Base-by-base conservation (phyloP, 2,888 invertebrate species). In the Labia minor region DNA sequence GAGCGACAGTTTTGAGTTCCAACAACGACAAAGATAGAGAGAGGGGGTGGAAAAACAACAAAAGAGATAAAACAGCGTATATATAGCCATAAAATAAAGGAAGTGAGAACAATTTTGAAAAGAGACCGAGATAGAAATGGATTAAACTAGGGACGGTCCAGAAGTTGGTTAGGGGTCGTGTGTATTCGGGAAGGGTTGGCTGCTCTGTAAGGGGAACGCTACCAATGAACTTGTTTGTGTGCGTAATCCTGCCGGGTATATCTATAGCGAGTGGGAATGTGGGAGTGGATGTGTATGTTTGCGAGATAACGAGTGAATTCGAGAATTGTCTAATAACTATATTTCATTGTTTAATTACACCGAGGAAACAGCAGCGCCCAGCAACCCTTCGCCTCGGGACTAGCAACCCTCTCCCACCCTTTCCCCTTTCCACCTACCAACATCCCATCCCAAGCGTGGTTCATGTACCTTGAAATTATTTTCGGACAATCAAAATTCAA, bases 251-350 rank as follows among this genome's bases (percentile, higher is more conserved):
- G 14, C 49, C 14, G 49, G 3, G 33, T 33, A 33, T 33, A 33
- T 33, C 6, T 33, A 33, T 33, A 33, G 6, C 6, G 6, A 33
- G 33, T 11, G 49, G n/a, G 49, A 37, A 49, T 61, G 62, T 14
- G 10, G 65, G 63, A 49, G 19, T 4, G 49, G 63, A 16, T 21
- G 63, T 65, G 62, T 37, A 61, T 65, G 49, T 65, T 61, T 49
- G 61, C 26, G 65, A 68, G 68, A 68, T 68, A 68, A 65, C 68
- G 37, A 67, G 68, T 65, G 68, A 68, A 68, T 68, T 68, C 63
- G 67, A 66, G 65, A 68, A 68, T 64, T 67, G 68, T 49, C 61
- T 65, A 67, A 67, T 67, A 68, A 68, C 68, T 65, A 67, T 68
- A 67, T 67, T 67, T 68, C 68, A 68, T 37, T 61, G 65, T 68